Base-by-base conservation (phyloP, 2,888 invertebrate genomes). In the Epicampocera succincta region DNA sequence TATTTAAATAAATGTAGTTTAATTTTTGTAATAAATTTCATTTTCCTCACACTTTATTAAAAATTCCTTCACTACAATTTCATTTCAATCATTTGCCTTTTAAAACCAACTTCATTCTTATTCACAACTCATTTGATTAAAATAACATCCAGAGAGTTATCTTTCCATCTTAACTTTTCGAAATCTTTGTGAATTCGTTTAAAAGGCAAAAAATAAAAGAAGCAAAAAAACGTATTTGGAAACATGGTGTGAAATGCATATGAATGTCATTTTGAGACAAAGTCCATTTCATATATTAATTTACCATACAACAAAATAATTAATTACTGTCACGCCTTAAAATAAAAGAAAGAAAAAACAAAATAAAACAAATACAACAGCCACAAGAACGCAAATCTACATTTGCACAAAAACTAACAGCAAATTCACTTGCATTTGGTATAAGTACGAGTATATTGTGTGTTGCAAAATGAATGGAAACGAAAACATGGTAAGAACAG, bases 271-370 rank as follows among this genome's bases (percentile, higher is more conserved):
- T 80, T 83, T 83, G 68, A 84, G 79, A 73, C 79, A 84, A 84
- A 84, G 83, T 83, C 84, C 85, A 84, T 84, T 85, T 80, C 76
- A 83, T 74, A 79, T 85, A 85, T 85, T 85, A 85, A 85, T 85
- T 85, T 85, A 81, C 80, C 84, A 85, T 84, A 85, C 76, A 82
- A 83, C 84, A 80, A 83, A 84, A 89, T 90, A 91, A 90, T 91
- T 91, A 91, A 91, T 91, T 90, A 90, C 90, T 90, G 91, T 91
- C 91, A 90, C 91, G 90, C 91, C 90, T 90, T 85, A 68, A 75
- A 58, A 66, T 38, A 68, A n/a, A n/a, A n/a, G n/a, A n/a, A n/a
- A n/a, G n/a, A n/a, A n/a, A 74, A 61, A 60, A 42, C 21, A 60
- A 29, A 66, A 60, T 19, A 21, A 52, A 52, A 65, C 17, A 54